Evolutionary conservation across 2,797 vertebrate species (phyloP), one percentile per base, ranked within the genome.

Genomic region (Coreius guichenoti): DNA sequence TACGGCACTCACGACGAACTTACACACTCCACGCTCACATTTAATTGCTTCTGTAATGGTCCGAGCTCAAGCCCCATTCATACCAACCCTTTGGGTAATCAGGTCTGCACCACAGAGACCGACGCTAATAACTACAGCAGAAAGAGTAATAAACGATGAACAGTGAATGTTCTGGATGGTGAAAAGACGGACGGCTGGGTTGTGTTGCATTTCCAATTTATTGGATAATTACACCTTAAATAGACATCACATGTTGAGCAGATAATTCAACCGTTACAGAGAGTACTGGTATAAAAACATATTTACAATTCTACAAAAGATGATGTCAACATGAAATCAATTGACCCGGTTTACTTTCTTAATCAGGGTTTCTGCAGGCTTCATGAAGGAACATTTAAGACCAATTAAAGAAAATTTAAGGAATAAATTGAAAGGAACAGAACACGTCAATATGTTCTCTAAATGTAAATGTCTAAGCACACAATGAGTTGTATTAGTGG

Each of bases 41-140:
- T 95, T 95, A 95, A 96, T 95, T 95, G 94, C 93, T 94, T 95
- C 94, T 94, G 94, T 95, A 96, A 95, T 92, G 94, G 94, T 94
- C 93, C 92, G 90, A 94, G 92, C 94, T 93, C 92, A 91, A 94
- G 92, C 89, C 91, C 91, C 90, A 69, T 93, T 93, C 93, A 94
- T 91, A 91, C 93, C 90, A 91, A 91, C 94, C 95, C 94, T 94
- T 76, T 4, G 94, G 95, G 94, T 95, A 95, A 95, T 95, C 93
- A 93, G 91, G 89, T 94, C 92, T 93, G 92, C 90, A 88, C 93
- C 92, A 91, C 89, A 87, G 92, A 92, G 91, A 92, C 90, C 76
- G 73, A 73, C 74, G 85, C 91, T 88, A 87, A 86, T 87, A 87
- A 87, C 86, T 58, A 17, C 7, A 86, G 56, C 78, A 83, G 54